These are phyloP conservation scores for Drosophila teissieri DNA, from an alignment of 1,140 invertebrate species.

Conservation along the genomic window DNA sequence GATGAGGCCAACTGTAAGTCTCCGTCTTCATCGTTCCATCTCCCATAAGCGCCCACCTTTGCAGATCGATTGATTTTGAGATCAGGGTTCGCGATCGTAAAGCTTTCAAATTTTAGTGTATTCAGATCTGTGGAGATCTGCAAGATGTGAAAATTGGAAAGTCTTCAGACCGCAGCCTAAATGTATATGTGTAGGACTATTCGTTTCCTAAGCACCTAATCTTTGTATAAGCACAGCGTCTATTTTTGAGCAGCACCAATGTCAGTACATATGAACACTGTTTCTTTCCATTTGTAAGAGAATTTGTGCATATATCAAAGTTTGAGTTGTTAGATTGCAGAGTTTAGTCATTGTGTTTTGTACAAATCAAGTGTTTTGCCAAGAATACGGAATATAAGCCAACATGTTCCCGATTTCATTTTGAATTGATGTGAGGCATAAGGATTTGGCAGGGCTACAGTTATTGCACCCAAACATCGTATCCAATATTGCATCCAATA, in stretches of 20 bases:
- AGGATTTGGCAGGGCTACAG: background rate
- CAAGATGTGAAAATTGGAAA: background rate
- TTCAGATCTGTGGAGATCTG: background rate
- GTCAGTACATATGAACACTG: background rate
- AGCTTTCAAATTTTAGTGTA: background rate
- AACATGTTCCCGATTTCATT: too few relatives aligned
- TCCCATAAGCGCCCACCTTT: background rate
- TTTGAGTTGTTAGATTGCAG: too few relatives aligned
- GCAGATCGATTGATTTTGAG: background rate
- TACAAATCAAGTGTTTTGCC: background rate
- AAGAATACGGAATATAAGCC: too few relatives aligned
- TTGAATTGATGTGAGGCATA: background rate
- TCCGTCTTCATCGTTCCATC: conserved; percentile 13
- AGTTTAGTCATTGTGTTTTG: too few relatives aligned
- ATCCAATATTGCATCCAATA: conserved; percentile 8
- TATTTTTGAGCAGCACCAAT: conserved; percentile 10
- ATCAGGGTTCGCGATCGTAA: background rate
- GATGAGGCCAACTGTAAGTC: conserved; percentile 88
- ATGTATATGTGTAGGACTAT: background rate
- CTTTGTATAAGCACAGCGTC: conserved; percentile 14
- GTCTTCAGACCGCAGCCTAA: background rate
- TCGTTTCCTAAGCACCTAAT: conserved; percentile 5
- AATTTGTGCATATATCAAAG: too few relatives aligned
- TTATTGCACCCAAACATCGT: conserved; percentile 2
- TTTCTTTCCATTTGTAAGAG: background rate